Evolutionary conservation across 2,797 vertebrate species (phyloP), one percentile per base, ranked within the genome.

Genomic region (Hemitrygon akajei): DNA sequence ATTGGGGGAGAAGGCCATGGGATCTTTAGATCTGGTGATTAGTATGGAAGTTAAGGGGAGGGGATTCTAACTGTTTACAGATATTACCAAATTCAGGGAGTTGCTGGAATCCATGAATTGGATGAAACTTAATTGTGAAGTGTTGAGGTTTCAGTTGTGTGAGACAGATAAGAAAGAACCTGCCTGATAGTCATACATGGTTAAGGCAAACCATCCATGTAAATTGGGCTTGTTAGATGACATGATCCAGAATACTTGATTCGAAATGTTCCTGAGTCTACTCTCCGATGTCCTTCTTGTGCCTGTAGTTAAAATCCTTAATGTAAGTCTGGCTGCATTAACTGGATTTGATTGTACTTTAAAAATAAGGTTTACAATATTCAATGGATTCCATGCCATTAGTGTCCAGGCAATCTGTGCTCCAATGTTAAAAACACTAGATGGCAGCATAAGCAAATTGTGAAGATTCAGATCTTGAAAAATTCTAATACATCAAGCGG

Each of bases 371-470:
- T 16, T 84, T 47, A 25, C 14, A 66, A 66, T 12, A 92, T 30
- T n/a, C 69, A 76, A 30, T 76, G 11, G 3, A 56, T 91, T 91
- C 63, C n/a, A 25, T 40, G n/a, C n/a, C 87, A 71, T 76, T 93
- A 22, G 40, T 47, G n/a, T 75, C 66, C 22, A 56, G 89, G 69
- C 22, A 30, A 25, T 47, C 69, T 73, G 69, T 92, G 47, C 71
- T 76, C 71, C 22, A 47, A 1, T 58, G 76, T 30, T 56, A 12
- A 20, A 56, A 30, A 75, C 91, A 93, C 71, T 93, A 93, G 91
- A 56, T 93, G 91, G 91, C 71, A 93, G 91, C 71, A 58, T 56
- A 47, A 37, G 91, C 40, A 92, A 75, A 89, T 60, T 66, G 16
- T 89, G 84, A 89, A 37, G 86, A 89, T 69, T 66, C 56, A 37